Base-by-base conservation (phyloP, 2,888 invertebrate species). In the Lycocerus yunnanus region DNA sequence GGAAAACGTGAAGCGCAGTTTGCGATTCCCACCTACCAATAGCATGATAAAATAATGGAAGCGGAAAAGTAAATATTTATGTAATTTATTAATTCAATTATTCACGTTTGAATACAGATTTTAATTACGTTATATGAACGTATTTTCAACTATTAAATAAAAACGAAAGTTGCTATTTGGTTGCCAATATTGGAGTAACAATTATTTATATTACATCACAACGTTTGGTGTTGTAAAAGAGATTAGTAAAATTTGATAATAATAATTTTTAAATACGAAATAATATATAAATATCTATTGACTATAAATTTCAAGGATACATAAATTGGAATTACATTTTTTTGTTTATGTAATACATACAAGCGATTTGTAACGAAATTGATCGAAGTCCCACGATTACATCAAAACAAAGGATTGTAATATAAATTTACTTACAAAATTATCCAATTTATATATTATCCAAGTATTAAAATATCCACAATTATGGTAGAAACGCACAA, bases 371-470 rank as follows among this genome's bases (percentile, higher is more conserved):
- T 15, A 5, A 2, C 74, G 78, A 71, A 71, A 20, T 18, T 15
- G 11, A 27, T 21, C 73, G 74, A 69, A 67, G 27, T 18, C 21
- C 11, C 18, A 58, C 70, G 71, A 76, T n/a, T 15, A 63, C 59
- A 61, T 66, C 68, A 66, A 75, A 72, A 77, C 74, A 77, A 72
- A 74, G 77, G 69, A 72, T 65, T 63, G 16, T n/a, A 61, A n/a
- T 18, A 63, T n/a, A n/a, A 27, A 43, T 43, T 6, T 43, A 43
- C 43, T 43, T 43, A 43, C 43, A 43, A n/a, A 43, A 43, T 6
- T 43, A 6, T 43, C n/a, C n/a, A 43, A 43, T 2, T 43, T 43
- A 43, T 43, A 13, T 43, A 43, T n/a, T n/a, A n/a, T 43, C 43
- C 43, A 43, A 43, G n/a, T n/a, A 43, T n/a, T 43, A 6, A 43